Conservation (phyloP, 2,888 invertebrate species). For the Lasioglossum marginatum region DNA sequence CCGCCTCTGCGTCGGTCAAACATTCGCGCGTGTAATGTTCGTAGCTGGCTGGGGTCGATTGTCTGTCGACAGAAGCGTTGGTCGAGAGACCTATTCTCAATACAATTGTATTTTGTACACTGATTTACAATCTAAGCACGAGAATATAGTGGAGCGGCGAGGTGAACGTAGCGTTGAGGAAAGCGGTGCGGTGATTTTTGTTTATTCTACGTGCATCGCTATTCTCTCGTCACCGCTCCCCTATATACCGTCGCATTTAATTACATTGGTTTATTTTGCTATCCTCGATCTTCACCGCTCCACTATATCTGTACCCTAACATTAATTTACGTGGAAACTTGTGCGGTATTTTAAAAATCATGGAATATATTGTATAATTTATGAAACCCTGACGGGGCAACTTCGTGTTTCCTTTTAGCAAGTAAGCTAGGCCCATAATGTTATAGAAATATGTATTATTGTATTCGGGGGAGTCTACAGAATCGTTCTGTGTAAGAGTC, state of each 20-base stretch:
- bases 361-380: conserved; percentile 4
- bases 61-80: conserved; percentile 84
- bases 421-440: not conserved
- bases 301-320: not conserved
- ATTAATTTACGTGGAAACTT: not conserved
- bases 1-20: conserved; percentile 90
- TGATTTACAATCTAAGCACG: not conserved
- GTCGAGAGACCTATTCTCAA: not conserved
- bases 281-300: too few relatives aligned
- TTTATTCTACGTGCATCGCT: too few relatives aligned
- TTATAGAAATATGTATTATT: not conserved
- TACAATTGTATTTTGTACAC: not conserved
- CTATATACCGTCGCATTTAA: too few relatives aligned
- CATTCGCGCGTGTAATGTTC: conserved; percentile 93
- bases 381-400: not conserved
- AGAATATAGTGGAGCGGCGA: too few relatives aligned
- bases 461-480: not conserved
- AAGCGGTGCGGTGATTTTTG: too few relatives aligned
- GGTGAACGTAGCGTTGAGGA: too few relatives aligned
- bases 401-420: not conserved
- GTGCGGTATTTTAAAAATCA: not conserved
- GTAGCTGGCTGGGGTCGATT: conserved; percentile 94
- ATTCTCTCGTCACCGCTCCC: too few relatives aligned
- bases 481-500: not conserved
- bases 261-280: too few relatives aligned